A percentile compares a stretch with the other conserved stretches of the same genome.
Evolutionary conservation across 1,140 invertebrate genomes (phyloP).

Genomic region (Leptinotarsa lineolata): DNA sequence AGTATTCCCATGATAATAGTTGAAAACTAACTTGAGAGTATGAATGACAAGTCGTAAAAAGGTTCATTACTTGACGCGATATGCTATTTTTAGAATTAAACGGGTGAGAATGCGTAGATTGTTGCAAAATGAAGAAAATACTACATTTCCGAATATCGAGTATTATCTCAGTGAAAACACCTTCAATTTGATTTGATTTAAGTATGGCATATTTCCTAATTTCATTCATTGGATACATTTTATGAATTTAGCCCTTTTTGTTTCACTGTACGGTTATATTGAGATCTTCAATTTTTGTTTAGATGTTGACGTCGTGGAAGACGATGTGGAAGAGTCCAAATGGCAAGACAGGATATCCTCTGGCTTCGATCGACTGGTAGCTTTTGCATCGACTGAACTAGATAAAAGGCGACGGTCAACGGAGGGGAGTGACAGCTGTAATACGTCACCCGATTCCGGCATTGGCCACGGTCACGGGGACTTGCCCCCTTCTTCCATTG

Average conservation of each 20-base stretch:
- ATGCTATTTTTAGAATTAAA: too few relatives aligned
- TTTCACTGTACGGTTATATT: conserved; percentile 19
- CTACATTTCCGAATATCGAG: too few relatives aligned
- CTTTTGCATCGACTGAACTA: conserved; percentile 82
- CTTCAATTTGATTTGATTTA: too few relatives aligned
- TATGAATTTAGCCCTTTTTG: background rate
- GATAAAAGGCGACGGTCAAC: conserved; percentile 79
- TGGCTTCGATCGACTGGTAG: conserved; percentile 84
- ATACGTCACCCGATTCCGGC: conserved; percentile 78
- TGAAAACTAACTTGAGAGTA: too few relatives aligned
- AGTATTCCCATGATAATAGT: too few relatives aligned
- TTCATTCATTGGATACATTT: too few relatives aligned
- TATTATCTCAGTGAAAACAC: too few relatives aligned
- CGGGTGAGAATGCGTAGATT: too few relatives aligned
- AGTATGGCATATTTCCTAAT: too few relatives aligned
- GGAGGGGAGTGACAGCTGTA: conserved; percentile 69
- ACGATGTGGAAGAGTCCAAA: conserved; percentile 67
- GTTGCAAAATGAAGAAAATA: too few relatives aligned
- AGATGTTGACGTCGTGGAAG: conserved; percentile 59
- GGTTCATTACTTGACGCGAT: too few relatives aligned
- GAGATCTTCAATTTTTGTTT: conserved; percentile 16
- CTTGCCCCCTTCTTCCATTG: conserved; percentile 61
- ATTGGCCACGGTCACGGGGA: conserved; percentile 68
- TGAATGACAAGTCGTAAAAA: too few relatives aligned
- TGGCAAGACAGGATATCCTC: conserved; percentile 87